Evolutionary conservation across 2,113 vertebrate genomes (phyloP).

Genomic region (Sphyrna mokarran): DNA sequence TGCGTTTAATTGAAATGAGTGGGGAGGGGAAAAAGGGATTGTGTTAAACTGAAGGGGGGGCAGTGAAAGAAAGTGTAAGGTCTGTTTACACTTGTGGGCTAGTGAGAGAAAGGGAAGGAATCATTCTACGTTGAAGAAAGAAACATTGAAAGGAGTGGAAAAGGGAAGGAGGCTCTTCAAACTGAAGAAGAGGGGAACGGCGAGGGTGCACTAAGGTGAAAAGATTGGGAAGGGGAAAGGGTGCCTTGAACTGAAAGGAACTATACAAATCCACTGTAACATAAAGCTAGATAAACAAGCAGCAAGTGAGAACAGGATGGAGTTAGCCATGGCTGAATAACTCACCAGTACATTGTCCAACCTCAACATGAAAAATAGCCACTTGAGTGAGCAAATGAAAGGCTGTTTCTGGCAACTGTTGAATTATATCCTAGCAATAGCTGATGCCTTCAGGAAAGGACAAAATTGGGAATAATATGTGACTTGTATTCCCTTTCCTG

Average conservation of each 20-base stretch:
- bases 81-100: too few relatives aligned
- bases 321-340: neutral
- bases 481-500: neutral
- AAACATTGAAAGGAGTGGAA: too few relatives aligned
- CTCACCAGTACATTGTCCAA: neutral
- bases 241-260: neutral
- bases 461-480: neutral
- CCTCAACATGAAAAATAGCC: neutral
- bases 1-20: neutral
- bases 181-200: neutral
- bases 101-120: neutral
- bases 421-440: neutral
- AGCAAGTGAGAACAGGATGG: neutral
- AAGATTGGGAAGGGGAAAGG: neutral
- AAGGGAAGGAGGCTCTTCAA: neutral
- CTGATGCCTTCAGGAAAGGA: neutral
- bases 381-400: neutral
- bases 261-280: neutral
- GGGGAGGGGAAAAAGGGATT: neutral
- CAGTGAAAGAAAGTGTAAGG: too few relatives aligned
- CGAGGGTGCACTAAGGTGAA: neutral
- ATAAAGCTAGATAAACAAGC: neutral
- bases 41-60: neutral
- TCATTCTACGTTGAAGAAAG: too few relatives aligned
- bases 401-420: neutral